Evolutionary conservation across 2,113 vertebrate genomes (phyloP).

Genomic region (Rhinolophus ferrumequinum): DNA sequence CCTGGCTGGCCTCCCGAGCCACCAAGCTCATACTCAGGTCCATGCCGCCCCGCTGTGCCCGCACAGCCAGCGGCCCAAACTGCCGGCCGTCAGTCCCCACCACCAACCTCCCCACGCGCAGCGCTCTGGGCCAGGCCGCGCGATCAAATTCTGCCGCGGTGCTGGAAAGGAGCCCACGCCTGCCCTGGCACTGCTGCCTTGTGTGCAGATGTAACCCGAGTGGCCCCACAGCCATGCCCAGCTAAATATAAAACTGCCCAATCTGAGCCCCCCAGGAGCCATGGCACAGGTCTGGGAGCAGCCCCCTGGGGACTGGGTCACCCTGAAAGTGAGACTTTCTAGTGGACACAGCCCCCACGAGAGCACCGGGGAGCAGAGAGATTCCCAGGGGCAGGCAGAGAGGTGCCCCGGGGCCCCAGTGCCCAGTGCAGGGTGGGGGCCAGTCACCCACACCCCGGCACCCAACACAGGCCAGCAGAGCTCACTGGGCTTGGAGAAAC

Average conservation of each 20-base stretch:
- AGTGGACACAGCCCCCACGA: neutral
- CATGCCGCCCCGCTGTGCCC: constrained; percentile 73
- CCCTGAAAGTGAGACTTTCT: neutral
- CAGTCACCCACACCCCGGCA: neutral
- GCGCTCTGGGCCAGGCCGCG: neutral
- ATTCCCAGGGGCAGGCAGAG: neutral
- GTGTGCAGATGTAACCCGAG: constrained; percentile 80
- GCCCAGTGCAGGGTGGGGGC: neutral
- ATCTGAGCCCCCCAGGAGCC: neutral
- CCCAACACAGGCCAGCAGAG: neutral
- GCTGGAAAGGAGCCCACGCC: constrained; percentile 66
- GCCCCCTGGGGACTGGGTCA: neutral
- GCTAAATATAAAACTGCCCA: constrained; percentile 75
- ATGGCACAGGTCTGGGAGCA: neutral
- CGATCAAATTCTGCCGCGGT: constrained; percentile 74
- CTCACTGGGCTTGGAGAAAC: constrained; percentile 32
- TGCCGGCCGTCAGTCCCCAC: constrained; percentile 59
- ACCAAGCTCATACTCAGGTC: constrained; percentile 88
- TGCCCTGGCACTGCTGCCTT: constrained; percentile 58
- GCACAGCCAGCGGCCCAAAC: constrained; percentile 7
- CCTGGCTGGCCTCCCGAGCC: constrained; percentile 86
- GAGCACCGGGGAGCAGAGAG: neutral
- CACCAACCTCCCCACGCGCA: constrained; percentile 48
- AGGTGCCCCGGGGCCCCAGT: neutral
- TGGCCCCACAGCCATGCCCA: constrained; percentile 32